Evolutionary conservation across 30 jellyfish, hydroid and myxozoan genomes (phyloP), one percentile per base, ranked within the genome.

Genomic region (Haliclystus octoradiatus): DNA sequence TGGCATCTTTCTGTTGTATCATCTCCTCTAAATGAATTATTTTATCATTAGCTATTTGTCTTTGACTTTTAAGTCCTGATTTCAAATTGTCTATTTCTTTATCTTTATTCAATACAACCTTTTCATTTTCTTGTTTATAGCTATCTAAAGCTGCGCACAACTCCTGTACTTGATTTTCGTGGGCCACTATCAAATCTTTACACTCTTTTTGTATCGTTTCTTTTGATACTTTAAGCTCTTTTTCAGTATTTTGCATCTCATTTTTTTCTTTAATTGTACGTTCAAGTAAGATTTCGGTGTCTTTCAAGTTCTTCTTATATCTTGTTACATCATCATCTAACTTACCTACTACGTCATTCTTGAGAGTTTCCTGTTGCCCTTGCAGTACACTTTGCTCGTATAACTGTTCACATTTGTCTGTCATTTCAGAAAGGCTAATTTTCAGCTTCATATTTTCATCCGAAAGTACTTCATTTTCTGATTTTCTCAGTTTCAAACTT

Each of bases 111-210:
- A 62, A 79, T 63, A 82, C 91, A 22, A 81, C 63, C 63, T 89
- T 89, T 34, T 89, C 98, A 53, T 82, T 89, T 33, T 89, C 98
- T 26, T 65, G 67, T 76, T 89, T 76, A 73, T 89, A 89, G 49
- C 73, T 86, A 68, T 89, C 98, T 13, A 89, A 76, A 9, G 95
- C 76, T 23, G 29, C 72, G 57, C 98, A 89, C 77, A 89, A 72
- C 57, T 89, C 98, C n/a, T 78, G 24, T 26, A 72, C 72, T 35
- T 80, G 86, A 22, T 72, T 57, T 22, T 80, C 94, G 35, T 34
- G 71, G 1, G 35, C 49, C 31, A 73, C 77, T 34, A 81, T 86
- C 28, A 64, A 85, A 13, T 4, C 62, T 12, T 50, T 72, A 33
- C 77, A 52, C 32, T 74, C 79, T n/a, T 66, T 50, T 62, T 85